Evolutionary conservation across 2,888 invertebrate species (phyloP).

Genomic region (Arge pagana): DNA sequence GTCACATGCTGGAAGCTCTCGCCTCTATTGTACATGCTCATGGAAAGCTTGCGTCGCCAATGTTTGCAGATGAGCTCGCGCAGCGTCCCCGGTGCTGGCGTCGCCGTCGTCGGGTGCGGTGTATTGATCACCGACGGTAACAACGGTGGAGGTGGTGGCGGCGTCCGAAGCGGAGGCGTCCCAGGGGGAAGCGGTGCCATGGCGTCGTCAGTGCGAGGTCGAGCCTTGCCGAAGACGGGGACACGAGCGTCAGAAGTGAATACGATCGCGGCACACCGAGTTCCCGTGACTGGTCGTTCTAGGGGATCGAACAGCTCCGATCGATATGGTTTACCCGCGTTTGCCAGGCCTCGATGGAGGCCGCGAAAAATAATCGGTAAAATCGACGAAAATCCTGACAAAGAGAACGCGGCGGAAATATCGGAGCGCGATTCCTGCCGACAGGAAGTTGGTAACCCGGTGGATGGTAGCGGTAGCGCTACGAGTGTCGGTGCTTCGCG

Average conservation of each 20-base stretch:
- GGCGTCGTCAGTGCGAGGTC: slow-evolving; percentile 19
- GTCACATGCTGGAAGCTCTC: too few species aligned
- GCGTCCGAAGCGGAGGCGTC: slow-evolving; percentile 5
- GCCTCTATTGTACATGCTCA: too few species aligned
- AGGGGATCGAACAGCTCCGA: too few species aligned
- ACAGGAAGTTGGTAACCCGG: not conserved
- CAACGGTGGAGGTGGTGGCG: slow-evolving; percentile 8
- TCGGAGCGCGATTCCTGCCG: not conserved
- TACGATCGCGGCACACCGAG: slow-evolving; percentile 14
- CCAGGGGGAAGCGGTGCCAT: slow-evolving; percentile 17
- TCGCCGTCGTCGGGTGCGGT: slow-evolving; percentile 35
- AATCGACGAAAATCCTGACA: slow-evolving; percentile 2
- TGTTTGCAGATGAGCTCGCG: slow-evolving; percentile 24
- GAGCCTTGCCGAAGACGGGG: slow-evolving; percentile 26
- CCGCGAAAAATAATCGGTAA: not conserved
- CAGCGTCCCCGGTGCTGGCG: slow-evolving; percentile 31
- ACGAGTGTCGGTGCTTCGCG: too few species aligned
- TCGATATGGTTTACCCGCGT: too few species aligned
- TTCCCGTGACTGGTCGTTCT: too few species aligned
- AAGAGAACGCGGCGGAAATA: slow-evolving; percentile 10
- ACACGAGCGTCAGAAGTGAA: slow-evolving; percentile 1
- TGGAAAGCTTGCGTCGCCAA: too few species aligned
- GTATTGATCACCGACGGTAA: slow-evolving; percentile 24
- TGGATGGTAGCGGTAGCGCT: too few species aligned
- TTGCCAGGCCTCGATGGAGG: too few species aligned